Conservation (phyloP, 2,113 vertebrate species). For the Chascanopsetta lugubris region DNA sequence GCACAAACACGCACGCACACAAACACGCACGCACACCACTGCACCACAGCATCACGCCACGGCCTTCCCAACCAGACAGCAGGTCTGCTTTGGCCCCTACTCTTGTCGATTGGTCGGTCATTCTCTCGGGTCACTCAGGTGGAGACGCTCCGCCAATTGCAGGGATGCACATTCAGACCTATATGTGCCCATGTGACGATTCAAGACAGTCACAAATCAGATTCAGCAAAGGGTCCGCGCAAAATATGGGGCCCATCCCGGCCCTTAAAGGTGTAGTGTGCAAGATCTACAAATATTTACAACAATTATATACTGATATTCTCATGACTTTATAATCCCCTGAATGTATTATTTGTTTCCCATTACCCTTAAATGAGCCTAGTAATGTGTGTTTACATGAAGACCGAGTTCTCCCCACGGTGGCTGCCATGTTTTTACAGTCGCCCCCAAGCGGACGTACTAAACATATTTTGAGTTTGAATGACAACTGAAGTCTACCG, state of each 20-base stretch:
- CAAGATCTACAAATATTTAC: too few relatives aligned
- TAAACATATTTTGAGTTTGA: too few relatives aligned
- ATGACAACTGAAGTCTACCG: too few relatives aligned
- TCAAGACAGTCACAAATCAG: not conserved
- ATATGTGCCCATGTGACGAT: conserved; percentile 19
- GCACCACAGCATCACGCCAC: conserved; percentile 38
- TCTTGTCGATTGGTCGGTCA: conserved; percentile 54
- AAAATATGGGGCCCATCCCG: too few relatives aligned
- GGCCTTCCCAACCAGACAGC: not conserved
- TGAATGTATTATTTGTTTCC: too few relatives aligned
- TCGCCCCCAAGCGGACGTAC: too few relatives aligned
- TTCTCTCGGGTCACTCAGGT: conserved; percentile 28
- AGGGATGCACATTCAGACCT: not conserved
- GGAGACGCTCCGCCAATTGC: conserved; percentile 48
- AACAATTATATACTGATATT: too few relatives aligned
- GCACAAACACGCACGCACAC: conserved; percentile 15
- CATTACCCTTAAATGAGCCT: too few relatives aligned
- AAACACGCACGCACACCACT: conserved; percentile 10
- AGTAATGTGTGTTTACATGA: too few relatives aligned
- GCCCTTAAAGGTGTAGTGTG: not conserved
- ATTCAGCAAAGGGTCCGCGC: not conserved
- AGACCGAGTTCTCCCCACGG: too few relatives aligned
- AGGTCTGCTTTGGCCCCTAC: conserved; percentile 1
- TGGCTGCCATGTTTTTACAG: too few relatives aligned
- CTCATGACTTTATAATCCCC: too few relatives aligned